These are phyloP conservation scores for Allygus modestus DNA, from an alignment of 2,888 invertebrate genomes.

Conservation along the genomic window DNA sequence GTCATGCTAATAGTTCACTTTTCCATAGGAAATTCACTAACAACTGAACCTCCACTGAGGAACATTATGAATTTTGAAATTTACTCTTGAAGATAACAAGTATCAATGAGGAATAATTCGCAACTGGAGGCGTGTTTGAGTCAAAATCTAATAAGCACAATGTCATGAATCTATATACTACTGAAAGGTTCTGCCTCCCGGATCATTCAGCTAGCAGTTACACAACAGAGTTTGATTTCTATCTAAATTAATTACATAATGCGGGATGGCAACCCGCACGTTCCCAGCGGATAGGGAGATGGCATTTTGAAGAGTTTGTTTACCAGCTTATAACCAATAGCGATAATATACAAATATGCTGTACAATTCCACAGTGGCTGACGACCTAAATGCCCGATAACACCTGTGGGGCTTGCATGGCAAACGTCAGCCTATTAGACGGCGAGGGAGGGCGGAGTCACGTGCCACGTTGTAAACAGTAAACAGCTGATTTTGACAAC, in stretches of 20 bases:
- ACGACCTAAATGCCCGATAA: not conserved
- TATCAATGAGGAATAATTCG: no score
- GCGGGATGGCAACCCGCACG: not conserved
- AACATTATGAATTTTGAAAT: no score
- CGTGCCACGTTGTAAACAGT: constrained; percentile 11
- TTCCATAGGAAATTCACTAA: no score
- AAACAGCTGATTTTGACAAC: constrained; percentile 37
- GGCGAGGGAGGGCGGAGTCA: not conserved
- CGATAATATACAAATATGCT: not conserved
- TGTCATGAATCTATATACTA: no score
- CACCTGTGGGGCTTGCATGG: not conserved
- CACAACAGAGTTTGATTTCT: no score
- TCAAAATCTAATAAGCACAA: no score
- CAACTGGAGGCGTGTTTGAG: no score
- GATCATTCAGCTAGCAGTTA: no score
- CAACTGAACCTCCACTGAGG: no score
- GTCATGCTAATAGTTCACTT: no score
- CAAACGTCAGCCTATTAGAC: not conserved
- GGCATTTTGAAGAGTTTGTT: not conserved
- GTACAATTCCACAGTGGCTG: not conserved
- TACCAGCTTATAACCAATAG: not conserved
- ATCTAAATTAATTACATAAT: not conserved
- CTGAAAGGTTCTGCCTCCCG: no score
- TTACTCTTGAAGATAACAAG: no score
- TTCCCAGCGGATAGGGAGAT: not conserved